Evolutionary conservation across 2,113 vertebrate species (phyloP), one percentile per base, ranked within the genome.

Genomic region (Cygnus buccinator): DNA sequence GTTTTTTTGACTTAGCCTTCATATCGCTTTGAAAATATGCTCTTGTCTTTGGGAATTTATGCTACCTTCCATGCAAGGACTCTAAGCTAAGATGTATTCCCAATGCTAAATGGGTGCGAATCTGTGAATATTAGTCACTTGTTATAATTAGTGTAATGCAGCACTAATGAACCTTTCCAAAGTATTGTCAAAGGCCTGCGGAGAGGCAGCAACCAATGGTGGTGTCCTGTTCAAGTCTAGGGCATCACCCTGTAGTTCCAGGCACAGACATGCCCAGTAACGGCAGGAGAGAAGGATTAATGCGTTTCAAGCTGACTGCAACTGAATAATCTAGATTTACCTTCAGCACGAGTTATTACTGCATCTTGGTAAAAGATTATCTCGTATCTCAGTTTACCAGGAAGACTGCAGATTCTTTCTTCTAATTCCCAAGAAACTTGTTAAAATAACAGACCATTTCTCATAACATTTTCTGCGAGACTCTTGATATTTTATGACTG

Each of bases 391-490:
- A 74, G 91, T 95, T 89, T 91, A 93, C 89, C 78, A 94, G 89
- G 68, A 94, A 92, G 86, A 93, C 25, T 59, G 48, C 1, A 89
- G 80, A 37, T 70, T 67, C 85, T 37, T 78, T 31, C 20, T 39
- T 71, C 80, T 48, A 62, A 80, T 94, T 95, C 94, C 73, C 25
- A 2, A 76, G 54, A 96, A 96, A 95, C 78, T 72, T 78, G 81
- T 83, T 96, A 80, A 92, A 95, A 94, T 93, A 97, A 96, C 81
- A 96, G 82, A 91, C 63, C 52, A 33, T 83, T 84, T 93, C 96
- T 97, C 84, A 7, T 84, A 97, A 97, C 86, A 90, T 90, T 94
- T 97, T 87, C 52, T 71, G 80, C 67, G 93, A 94, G 96, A 96
- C 57, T 87, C 81, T 86, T 86, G 93, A 46, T 87, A 93, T 94